phyloP scores from a whole-genome alignment of 2,113 vertebrate genomes.

The Capricornis sumatraensis region DNA sequence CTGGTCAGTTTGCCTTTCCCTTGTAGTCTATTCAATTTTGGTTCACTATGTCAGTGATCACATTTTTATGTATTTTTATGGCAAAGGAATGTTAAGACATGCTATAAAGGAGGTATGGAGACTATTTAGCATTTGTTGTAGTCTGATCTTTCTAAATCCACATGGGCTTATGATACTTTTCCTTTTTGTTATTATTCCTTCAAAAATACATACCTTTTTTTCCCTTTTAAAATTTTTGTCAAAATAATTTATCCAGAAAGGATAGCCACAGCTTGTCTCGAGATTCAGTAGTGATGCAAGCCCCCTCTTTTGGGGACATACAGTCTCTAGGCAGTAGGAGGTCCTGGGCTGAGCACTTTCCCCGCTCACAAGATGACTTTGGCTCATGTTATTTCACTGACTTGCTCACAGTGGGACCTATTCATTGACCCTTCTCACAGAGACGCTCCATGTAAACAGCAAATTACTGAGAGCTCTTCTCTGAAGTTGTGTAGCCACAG shows the following conservation, averaged over 20 bases:
- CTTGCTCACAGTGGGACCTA: neutral
- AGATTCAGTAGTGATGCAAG: neutral
- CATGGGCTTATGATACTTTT: neutral
- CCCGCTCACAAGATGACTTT: neutral
- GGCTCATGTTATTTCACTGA: neutral
- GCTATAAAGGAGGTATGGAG: neutral
- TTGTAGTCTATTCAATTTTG: neutral
- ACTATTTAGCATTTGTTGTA: neutral
- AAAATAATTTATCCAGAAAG: neutral
- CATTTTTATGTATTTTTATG: conserved; percentile 10
- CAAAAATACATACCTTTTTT: neutral
- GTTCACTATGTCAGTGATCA: neutral
- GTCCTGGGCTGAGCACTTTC: neutral
- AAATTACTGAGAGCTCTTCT: neutral
- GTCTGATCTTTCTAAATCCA: neutral
- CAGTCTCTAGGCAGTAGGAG: neutral
- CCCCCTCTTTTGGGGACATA: neutral
- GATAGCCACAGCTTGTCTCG: neutral
- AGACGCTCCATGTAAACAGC: neutral
- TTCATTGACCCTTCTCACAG: neutral
- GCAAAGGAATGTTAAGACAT: neutral
- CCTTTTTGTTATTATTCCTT: neutral
- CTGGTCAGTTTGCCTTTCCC: neutral
- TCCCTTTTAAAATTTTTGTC: neutral
- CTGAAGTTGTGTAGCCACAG: neutral